Percentiles rank a stretch among this genome's conserved stretches.
Conservation (phyloP, 2,888 invertebrate genomes). For the Alitta virens region DNA sequence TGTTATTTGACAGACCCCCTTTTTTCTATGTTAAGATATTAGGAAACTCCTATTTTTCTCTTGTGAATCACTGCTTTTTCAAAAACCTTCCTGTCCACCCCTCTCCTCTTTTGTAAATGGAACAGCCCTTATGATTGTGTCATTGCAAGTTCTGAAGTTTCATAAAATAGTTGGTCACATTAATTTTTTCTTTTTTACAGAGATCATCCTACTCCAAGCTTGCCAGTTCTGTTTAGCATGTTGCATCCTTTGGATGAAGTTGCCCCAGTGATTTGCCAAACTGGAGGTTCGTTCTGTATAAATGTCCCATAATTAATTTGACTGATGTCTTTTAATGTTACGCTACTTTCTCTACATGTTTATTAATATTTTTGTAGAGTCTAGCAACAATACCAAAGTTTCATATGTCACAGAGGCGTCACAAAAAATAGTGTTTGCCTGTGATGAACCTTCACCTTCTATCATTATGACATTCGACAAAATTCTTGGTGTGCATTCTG, state of each 20-base stretch:
- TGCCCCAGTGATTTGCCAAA: slow-evolving; percentile 67
- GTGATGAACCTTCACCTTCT: slow-evolving; percentile 67
- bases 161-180: no score
- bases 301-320: neutral
- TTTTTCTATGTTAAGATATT: no score
- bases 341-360: neutral
- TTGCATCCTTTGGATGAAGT: slow-evolving; percentile 89
- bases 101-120: no score
- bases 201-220: slow-evolving; percentile 35
- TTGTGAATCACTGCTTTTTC: no score
- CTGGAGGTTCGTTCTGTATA: slow-evolving; percentile 27
- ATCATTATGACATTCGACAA: slow-evolving; percentile 79
- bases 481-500: slow-evolving; percentile 74
- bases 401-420: slow-evolving; percentile 59
- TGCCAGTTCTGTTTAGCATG: slow-evolving; percentile 81
- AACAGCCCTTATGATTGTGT: no score
- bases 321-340: neutral
- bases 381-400: slow-evolving; percentile 11
- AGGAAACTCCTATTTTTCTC: no score
- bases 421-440: slow-evolving; percentile 74
- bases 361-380: slow-evolving; percentile 10
- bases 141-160: no score
- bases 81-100: no score
- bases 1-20: no score
- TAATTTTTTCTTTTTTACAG: no score